phyloP scores from a whole-genome alignment of 2,113 vertebrate species.

The Rhinopomastus cyanomelas region DNA sequence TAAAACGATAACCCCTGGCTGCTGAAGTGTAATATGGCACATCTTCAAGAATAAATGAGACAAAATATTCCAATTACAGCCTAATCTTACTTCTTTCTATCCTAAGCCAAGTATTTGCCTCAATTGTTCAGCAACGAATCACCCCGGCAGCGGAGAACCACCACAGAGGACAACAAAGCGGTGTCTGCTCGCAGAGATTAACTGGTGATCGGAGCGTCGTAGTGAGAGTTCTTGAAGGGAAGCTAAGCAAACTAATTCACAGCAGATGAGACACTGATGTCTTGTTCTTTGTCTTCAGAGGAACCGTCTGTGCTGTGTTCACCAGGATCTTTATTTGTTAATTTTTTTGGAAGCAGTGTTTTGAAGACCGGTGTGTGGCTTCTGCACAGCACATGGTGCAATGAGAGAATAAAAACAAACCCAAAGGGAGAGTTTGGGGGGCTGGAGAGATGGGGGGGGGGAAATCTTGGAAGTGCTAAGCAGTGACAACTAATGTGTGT shows the following conservation, averaged over 20 bases:
- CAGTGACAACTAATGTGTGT: not conserved
- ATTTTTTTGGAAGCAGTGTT: conserved; percentile 12
- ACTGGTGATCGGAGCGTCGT: not conserved
- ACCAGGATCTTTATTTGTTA: conserved; percentile 29
- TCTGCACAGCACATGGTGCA: conserved; percentile 37
- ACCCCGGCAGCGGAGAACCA: conserved; percentile 40
- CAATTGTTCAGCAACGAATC: conserved; percentile 71
- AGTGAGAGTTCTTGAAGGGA: conserved; percentile 11
- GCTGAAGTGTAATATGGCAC: conserved; percentile 73
- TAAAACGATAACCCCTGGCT: conserved; percentile 72
- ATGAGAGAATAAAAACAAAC: not conserved
- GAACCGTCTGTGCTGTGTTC: conserved; percentile 27
- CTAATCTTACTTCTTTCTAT: conserved; percentile 58
- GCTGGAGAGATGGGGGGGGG: too few species aligned
- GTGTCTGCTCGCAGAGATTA: conserved; percentile 24
- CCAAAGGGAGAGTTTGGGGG: not conserved
- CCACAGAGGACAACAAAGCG: not conserved
- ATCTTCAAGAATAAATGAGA: conserved; percentile 80
- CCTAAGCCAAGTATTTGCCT: conserved; percentile 71
- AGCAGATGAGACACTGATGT: conserved; percentile 49
- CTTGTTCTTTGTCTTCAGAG: conserved; percentile 52
- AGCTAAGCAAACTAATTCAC: conserved; percentile 43
- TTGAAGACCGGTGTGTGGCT: conserved; percentile 11
- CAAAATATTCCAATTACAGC: conserved; percentile 77
- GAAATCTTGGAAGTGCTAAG: not conserved